These are phyloP conservation scores for Acheta domesticus DNA, from an alignment of 2,888 invertebrate genomes.

Conservation along the genomic window DNA sequence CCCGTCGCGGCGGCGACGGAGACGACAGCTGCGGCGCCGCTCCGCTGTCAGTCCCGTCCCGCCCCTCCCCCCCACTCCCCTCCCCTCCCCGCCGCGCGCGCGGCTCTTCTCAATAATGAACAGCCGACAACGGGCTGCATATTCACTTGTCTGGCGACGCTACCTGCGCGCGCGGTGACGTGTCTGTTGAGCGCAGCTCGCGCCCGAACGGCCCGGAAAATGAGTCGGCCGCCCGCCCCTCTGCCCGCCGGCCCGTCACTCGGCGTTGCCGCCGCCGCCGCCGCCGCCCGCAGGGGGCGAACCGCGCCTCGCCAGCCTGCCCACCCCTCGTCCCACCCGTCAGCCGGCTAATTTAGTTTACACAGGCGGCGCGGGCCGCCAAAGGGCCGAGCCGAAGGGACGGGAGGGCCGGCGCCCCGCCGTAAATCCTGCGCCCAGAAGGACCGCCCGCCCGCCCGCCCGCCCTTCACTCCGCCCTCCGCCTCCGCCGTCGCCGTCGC, in stretches of 20 bases:
- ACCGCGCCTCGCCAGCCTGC: background rate
- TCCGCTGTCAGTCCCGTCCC: no score
- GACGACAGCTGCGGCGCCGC: no score
- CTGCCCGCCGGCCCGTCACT: background rate
- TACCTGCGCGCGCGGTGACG: background rate
- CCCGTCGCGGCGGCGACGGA: no score
- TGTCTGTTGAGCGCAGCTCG: background rate
- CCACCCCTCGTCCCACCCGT: background rate
- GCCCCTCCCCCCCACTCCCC: no score
- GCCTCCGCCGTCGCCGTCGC: background rate
- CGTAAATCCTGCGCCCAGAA: slow-evolving; percentile 7
- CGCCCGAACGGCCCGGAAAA: background rate
- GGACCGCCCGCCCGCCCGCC: background rate
- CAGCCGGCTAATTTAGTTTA: slow-evolving; percentile 18
- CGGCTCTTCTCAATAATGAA: background rate
- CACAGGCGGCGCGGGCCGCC: slow-evolving; percentile 18
- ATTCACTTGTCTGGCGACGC: background rate
- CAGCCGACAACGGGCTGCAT: background rate
- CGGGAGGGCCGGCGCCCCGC: background rate
- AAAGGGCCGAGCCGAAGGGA: background rate
- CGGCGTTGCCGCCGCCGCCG: background rate
- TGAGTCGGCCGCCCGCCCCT: background rate
- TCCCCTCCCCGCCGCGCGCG: background rate
- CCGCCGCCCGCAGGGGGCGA: background rate
- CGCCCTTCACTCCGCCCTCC: background rate